Percentiles rank a stretch among this genome's conserved stretches.
Evolutionary conservation across 2,113 vertebrate species (phyloP).

Genomic region (Xenopus borealis): DNA sequence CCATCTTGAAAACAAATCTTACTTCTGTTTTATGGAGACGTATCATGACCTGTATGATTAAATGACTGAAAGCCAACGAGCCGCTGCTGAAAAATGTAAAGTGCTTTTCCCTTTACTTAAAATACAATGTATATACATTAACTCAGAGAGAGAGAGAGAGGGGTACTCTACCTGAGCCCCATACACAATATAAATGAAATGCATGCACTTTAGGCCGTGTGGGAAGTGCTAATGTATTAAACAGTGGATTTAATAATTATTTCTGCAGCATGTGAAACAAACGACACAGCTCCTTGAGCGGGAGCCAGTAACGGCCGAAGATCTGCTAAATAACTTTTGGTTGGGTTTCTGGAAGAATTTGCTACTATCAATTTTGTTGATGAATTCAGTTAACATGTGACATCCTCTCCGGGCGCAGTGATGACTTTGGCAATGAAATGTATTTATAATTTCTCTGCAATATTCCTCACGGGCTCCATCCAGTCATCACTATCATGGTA

Average conservation of each 20-base stretch:
- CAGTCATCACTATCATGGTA: not conserved
- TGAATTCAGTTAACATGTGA: constrained; percentile 22
- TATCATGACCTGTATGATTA: constrained; percentile 1
- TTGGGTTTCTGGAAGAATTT: constrained; percentile 15
- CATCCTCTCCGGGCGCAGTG: constrained; percentile 15
- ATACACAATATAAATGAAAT: constrained; percentile 3
- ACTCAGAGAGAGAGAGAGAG: not conserved
- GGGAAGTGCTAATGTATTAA: constrained; percentile 1
- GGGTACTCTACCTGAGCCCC: no score
- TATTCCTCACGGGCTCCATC: constrained; percentile 4
- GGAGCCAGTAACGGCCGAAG: constrained; percentile 19
- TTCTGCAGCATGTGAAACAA: constrained; percentile 24
- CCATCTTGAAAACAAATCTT: no score
- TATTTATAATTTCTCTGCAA: not conserved
- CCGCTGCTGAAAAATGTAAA: not conserved
- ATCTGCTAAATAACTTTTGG: constrained; percentile 36
- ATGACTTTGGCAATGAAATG: constrained; percentile 16
- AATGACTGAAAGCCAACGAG: constrained; percentile 7
- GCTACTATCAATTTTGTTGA: constrained; percentile 29
- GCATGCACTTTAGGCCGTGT: not conserved
- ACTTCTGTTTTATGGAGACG: no score
- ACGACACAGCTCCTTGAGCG: constrained; percentile 21
- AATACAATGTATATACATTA: not conserved
- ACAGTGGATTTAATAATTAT: constrained; percentile 31
- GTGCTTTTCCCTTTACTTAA: not conserved